Conservation (phyloP, 2,888 invertebrate genomes). For the Malthinus seriepunctatus region DNA sequence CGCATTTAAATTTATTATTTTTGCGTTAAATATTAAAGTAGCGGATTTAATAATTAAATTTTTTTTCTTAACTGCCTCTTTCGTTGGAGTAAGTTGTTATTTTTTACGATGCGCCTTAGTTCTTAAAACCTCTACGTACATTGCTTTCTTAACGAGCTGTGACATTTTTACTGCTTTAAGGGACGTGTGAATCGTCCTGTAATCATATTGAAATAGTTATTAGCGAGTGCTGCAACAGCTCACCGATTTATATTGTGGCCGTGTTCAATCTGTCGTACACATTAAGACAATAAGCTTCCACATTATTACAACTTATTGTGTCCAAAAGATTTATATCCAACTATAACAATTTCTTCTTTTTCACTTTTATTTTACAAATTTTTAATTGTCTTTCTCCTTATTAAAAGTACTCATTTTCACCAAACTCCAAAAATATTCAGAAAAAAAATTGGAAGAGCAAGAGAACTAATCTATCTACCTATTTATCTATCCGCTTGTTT, state of each 20-base stretch:
- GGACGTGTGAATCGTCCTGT: slow-evolving; percentile 37
- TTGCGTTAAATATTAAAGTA: too few species aligned
- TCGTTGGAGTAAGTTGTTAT: slow-evolving; percentile 26
- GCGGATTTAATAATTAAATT: too few species aligned
- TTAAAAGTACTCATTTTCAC: too few species aligned
- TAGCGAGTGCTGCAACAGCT: slow-evolving; percentile 26
- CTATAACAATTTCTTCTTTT: too few species aligned
- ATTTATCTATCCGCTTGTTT: too few species aligned
- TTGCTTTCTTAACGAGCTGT: slow-evolving; percentile 25
- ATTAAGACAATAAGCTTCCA: slow-evolving; percentile 49
- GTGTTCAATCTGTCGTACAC: slow-evolving; percentile 50
- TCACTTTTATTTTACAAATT: too few species aligned
- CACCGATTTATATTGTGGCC: slow-evolving; percentile 47
- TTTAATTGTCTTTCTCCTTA: too few species aligned
- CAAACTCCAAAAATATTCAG: too few species aligned
- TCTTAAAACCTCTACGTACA: slow-evolving; percentile 11
- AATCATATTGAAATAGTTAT: slow-evolving; percentile 35
- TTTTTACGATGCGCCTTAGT: slow-evolving; percentile 29
- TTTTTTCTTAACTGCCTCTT: too few species aligned
- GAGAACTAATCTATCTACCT: too few species aligned
- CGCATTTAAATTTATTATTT: too few species aligned
- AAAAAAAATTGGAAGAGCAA: too few species aligned
- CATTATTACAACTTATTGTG: slow-evolving; percentile 45
- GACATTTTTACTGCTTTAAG: slow-evolving; percentile 36
- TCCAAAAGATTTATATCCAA: slow-evolving; percentile 39